Conservation (phyloP, 2,888 invertebrate species). For the Taphrorychus bicolor region DNA sequence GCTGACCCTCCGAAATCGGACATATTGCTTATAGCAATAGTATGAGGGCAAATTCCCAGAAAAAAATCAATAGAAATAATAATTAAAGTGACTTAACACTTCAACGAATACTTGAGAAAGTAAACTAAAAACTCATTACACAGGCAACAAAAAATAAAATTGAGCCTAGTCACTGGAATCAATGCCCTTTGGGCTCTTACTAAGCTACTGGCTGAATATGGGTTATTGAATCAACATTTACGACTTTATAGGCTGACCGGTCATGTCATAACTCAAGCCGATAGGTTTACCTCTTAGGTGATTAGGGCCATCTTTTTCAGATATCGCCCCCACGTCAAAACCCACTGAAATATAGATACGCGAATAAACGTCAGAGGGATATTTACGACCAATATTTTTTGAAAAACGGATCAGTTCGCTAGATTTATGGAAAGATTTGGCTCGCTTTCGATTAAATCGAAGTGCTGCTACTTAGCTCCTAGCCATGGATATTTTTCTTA, state of each 20-base stretch:
- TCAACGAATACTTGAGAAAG: too few relatives aligned
- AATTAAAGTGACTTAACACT: not conserved
- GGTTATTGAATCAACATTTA: conserved; percentile 60
- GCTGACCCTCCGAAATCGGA: conserved; percentile 47
- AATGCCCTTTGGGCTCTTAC: not conserved
- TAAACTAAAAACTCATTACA: too few relatives aligned
- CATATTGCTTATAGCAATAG: conserved; percentile 6
- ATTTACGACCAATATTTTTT: conserved; percentile 44
- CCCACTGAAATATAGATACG: conserved; percentile 50
- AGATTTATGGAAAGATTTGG: conserved; percentile 27
- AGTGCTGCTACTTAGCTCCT: not conserved
- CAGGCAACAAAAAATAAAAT: too few relatives aligned
- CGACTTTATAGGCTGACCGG: conserved; percentile 56
- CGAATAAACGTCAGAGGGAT: conserved; percentile 43
- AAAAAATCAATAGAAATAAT: not conserved
- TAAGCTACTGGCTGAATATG: conserved; percentile 29
- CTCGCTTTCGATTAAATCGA: not conserved
- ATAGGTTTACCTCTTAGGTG: conserved; percentile 61
- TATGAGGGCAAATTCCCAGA: not conserved
- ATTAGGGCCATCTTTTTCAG: conserved; percentile 59
- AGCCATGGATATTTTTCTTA: not conserved
- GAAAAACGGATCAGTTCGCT: conserved; percentile 39
- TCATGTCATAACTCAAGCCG: conserved; percentile 60
- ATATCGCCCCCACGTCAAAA: conserved; percentile 54
- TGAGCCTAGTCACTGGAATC: too few relatives aligned